Conservation (phyloP, 1,140 invertebrate genomes). For the Coelopa frigida region DNA sequence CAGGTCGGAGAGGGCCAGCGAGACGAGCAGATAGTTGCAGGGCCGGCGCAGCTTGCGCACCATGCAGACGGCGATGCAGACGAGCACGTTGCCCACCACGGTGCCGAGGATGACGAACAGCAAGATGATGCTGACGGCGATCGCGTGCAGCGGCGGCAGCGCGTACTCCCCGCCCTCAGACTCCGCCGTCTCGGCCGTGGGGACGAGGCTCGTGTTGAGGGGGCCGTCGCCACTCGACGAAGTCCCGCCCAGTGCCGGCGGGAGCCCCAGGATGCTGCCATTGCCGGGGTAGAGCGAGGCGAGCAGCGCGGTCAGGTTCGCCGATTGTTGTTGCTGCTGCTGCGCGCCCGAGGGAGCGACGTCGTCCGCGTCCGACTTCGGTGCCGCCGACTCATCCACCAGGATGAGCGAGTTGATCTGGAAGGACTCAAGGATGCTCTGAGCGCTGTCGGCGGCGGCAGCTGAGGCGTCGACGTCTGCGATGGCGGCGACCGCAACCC, state of each 20-base stretch:
- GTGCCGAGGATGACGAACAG: constrained; percentile 71
- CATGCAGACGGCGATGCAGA: constrained; percentile 80
- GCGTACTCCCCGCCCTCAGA: constrained; percentile 28
- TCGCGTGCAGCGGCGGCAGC: constrained; percentile 50
- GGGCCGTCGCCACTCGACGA: neutral
- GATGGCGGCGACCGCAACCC: neutral
- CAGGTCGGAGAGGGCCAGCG: constrained; percentile 79
- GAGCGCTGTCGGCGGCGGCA: neutral
- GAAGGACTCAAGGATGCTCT: no score
- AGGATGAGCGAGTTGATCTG: no score
- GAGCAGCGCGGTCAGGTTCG: neutral
- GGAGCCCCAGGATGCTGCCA: neutral
- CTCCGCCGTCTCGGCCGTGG: constrained; percentile 22
- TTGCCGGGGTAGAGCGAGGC: neutral
- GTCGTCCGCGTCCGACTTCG: neutral
- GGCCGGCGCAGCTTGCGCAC: constrained; percentile 76
- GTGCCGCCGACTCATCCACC: neutral
- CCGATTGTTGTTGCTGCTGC: neutral
- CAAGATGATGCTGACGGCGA: constrained; percentile 63
- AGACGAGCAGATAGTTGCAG: constrained; percentile 84
- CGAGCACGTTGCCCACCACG: constrained; percentile 81
- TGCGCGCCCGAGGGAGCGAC: neutral
- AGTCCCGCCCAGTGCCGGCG: no score
- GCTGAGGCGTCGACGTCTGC: neutral
- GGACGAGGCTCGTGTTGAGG: constrained; percentile 13